phyloP scores from a whole-genome alignment of 2,113 vertebrate genomes.

The Cisticola juncidis region DNA sequence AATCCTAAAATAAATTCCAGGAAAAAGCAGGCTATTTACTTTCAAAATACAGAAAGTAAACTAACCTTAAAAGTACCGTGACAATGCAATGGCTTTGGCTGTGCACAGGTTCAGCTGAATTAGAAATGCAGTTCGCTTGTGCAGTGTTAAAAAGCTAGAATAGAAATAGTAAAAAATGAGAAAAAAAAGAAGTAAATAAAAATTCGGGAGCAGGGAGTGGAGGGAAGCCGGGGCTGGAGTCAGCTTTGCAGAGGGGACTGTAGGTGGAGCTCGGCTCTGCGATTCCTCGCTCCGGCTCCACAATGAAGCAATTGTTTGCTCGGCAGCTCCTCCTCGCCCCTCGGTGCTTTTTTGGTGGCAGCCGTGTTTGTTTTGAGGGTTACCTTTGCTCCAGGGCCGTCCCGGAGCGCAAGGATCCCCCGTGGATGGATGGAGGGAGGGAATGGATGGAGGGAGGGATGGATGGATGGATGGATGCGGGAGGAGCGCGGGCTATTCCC shows the following conservation, averaged over 20 bases:
- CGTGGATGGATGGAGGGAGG: neutral
- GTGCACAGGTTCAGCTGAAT: rapidly evolving
- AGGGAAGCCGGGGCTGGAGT: neutral
- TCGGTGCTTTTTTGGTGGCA: conserved; percentile 70
- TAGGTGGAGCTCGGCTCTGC: conserved; percentile 94
- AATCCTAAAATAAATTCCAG: conserved; percentile 45
- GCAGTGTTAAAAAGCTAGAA: neutral
- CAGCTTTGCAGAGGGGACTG: conserved; percentile 78
- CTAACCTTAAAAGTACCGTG: neutral
- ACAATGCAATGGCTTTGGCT: neutral
- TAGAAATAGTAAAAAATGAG: no score
- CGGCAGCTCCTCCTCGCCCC: conserved; percentile 65
- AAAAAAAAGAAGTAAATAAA: neutral
- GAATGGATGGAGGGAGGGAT: neutral
- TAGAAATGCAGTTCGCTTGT: rapidly evolving
- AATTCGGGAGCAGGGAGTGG: rapidly evolving
- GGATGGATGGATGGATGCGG: conserved; percentile 69
- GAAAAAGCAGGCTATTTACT: conserved; percentile 50
- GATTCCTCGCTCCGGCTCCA: conserved; percentile 72
- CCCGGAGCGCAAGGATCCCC: conserved; percentile 78
- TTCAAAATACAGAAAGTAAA: conserved; percentile 31
- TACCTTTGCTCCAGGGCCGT: conserved; percentile 79
- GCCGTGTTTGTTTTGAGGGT: conserved; percentile 85
- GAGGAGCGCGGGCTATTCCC: conserved; percentile 80
- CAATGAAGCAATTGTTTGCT: conserved; percentile 86